phyloP scores from a whole-genome alignment of 2,888 invertebrate species.

The Agrochola lychnidis region DNA sequence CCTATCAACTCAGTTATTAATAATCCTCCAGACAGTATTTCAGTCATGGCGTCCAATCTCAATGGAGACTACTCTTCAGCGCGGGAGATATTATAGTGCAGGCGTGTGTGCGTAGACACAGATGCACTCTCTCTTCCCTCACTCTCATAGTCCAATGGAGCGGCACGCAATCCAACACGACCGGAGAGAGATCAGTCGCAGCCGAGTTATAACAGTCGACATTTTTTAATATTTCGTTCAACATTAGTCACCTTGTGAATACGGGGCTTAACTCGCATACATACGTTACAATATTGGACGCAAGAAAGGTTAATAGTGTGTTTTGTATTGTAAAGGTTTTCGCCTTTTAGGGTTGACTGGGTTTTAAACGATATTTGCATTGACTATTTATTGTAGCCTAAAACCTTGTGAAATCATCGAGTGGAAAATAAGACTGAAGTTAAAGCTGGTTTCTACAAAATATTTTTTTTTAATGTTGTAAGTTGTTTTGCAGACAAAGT shows the following conservation, averaged over 20 bases:
- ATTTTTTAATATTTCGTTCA: constrained; percentile 17
- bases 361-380: constrained; percentile 51
- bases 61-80: no score
- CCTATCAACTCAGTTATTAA: background rate
- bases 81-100: no score
- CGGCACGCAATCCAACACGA: no score
- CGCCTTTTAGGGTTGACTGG: constrained; percentile 44
- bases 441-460: background rate
- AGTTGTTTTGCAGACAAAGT: background rate
- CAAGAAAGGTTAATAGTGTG: constrained; percentile 50
- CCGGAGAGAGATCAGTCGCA: no score
- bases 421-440: constrained; percentile 32
- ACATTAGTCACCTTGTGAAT: constrained; percentile 23
- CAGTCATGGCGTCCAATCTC: no score
- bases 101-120: no score
- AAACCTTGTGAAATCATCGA: constrained; percentile 29
- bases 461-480: background rate
- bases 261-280: constrained; percentile 35
- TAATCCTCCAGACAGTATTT: no score
- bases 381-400: constrained; percentile 41
- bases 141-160: no score
- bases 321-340: constrained; percentile 51
- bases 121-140: no score
- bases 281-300: constrained; percentile 55
- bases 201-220: background rate